These are phyloP conservation scores for Sebastes reedi DNA, from an alignment of 2,797 vertebrate genomes.

Conservation along the genomic window DNA sequence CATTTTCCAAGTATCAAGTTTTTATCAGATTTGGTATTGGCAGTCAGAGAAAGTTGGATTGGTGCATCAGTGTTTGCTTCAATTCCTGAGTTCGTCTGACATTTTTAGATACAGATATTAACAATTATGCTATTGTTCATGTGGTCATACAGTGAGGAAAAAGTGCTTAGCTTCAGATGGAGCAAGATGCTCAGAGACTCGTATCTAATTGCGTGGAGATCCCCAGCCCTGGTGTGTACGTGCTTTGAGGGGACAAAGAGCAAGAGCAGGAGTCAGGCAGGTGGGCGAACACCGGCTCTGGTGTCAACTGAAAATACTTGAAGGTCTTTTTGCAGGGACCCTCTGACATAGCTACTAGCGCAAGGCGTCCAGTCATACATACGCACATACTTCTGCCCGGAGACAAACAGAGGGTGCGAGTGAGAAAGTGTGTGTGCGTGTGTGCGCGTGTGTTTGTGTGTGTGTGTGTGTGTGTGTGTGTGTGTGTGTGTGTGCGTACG, in stretches of 20 bases:
- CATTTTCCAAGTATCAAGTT: background rate
- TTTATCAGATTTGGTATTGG: background rate
- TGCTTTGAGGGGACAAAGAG: constrained; percentile 4
- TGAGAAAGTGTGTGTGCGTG: background rate
- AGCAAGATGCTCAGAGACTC: background rate
- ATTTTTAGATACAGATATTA: background rate
- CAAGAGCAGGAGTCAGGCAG: constrained; percentile 32
- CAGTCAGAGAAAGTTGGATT: background rate
- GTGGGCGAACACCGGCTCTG: constrained; percentile 53
- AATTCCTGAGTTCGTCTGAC: background rate
- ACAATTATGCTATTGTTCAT: background rate
- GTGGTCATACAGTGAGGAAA: background rate
- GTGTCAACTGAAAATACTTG: constrained; percentile 60
- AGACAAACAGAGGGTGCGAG: constrained; percentile 53
- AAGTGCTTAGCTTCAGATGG: background rate
- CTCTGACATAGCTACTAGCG: constrained; percentile 28
- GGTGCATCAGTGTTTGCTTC: background rate
- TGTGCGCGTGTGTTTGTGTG: constrained; percentile 1
- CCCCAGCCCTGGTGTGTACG: background rate
- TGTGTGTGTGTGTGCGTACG: background rate
- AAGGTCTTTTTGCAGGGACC: constrained; percentile 33
- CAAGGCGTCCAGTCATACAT: constrained; percentile 40
- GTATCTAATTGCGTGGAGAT: background rate
- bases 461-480: background rate
- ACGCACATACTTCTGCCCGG: constrained; percentile 67